Percentiles rank a stretch among this genome's conserved stretches.
phyloP scores from a whole-genome alignment of 2,113 vertebrate species.

The Chauna torquata region DNA sequence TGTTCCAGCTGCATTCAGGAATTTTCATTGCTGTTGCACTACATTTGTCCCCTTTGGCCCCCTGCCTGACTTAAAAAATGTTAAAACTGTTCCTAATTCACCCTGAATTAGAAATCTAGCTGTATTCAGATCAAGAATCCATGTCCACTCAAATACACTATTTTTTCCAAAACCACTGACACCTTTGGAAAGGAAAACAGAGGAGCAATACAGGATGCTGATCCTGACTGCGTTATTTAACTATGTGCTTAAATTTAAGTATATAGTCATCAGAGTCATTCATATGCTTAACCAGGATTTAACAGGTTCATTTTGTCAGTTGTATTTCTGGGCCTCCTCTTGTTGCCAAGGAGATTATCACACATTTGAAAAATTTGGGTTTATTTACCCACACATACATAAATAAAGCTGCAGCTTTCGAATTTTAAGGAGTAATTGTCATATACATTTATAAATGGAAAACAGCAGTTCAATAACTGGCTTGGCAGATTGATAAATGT shows the following conservation, averaged over 20 bases:
- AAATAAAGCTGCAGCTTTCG: slow-evolving; percentile 49
- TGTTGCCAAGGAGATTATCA: slow-evolving; percentile 62
- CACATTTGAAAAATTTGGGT: slow-evolving; percentile 8
- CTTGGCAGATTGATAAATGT: neutral
- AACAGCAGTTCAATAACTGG: neutral
- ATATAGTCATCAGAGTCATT: neutral
- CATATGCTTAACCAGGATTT: slow-evolving; percentile 14
- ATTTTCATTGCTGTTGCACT: neutral
- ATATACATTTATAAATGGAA: slow-evolving; percentile 35
- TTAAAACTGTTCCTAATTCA: neutral
- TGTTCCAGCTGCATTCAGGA: neutral
- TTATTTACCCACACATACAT: slow-evolving; percentile 45
- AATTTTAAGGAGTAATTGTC: neutral
- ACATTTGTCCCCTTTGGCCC: neutral
- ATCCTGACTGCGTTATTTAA: neutral
- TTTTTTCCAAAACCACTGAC: neutral
- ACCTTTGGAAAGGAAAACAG: neutral
- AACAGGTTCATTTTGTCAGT: slow-evolving; percentile 28
- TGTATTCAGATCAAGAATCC: neutral
- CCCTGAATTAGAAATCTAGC: neutral
- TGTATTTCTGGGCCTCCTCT: slow-evolving; percentile 56
- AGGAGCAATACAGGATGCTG: neutral
- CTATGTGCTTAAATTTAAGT: neutral
- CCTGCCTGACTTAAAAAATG: neutral
- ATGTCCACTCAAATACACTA: neutral